Percentiles rank a stretch among this genome's conserved stretches.
These are phyloP conservation scores for Thymelicus lineola DNA, from an alignment of 2,888 invertebrate genomes.

Conservation along the genomic window DNA sequence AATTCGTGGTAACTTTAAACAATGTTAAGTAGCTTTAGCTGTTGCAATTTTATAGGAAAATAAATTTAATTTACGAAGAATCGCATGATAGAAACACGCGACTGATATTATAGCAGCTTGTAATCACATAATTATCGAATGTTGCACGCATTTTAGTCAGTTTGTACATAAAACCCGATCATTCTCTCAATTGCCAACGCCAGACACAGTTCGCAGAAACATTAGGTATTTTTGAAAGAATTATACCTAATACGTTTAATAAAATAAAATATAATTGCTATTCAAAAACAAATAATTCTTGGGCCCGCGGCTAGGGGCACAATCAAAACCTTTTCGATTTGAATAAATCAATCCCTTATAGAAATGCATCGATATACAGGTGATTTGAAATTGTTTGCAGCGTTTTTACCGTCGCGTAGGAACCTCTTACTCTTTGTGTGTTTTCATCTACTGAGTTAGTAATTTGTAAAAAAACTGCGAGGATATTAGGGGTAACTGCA, in stretches of 20 bases:
- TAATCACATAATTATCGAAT: slow-evolving; percentile 63
- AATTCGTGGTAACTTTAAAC: no score
- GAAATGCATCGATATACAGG: slow-evolving; percentile 79
- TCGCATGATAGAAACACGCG: slow-evolving; percentile 37
- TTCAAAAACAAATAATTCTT: slow-evolving; percentile 83
- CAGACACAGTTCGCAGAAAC: slow-evolving; percentile 79
- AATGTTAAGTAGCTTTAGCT: no score
- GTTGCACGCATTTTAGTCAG: slow-evolving; percentile 52
- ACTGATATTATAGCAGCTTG: slow-evolving; percentile 38
- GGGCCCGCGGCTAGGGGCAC: slow-evolving; percentile 73
- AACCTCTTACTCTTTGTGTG: no score
- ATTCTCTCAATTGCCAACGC: slow-evolving; percentile 52
- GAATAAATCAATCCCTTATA: slow-evolving; percentile 84
- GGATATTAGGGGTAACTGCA: no score
- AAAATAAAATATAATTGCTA: slow-evolving; percentile 85
- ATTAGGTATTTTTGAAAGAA: slow-evolving; percentile 65
- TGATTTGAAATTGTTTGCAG: slow-evolving; percentile 23
- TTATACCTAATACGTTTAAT: slow-evolving; percentile 75
- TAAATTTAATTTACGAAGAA: slow-evolving; percentile 8
- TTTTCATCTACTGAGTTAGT: no score
- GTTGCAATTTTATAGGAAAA: background rate
- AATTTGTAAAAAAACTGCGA: no score
- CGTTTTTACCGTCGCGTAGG: background rate
- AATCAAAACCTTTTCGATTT: slow-evolving; percentile 80
- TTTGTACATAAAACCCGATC: slow-evolving; percentile 45